phyloP scores from a whole-genome alignment of 1,140 invertebrate species.

The Macrocentrus cingulum region DNA sequence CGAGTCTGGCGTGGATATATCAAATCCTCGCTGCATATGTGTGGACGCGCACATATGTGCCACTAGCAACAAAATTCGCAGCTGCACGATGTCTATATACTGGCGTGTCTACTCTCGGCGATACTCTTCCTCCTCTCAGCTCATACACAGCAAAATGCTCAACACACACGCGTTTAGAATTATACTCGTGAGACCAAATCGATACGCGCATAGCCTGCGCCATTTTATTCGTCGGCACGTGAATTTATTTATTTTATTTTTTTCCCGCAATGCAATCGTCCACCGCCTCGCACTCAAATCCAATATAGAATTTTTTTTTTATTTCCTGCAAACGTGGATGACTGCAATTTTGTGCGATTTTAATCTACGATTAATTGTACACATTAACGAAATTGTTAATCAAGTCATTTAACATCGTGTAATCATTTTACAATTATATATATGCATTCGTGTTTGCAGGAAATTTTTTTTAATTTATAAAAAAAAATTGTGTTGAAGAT shows the following conservation, averaged over 20 bases:
- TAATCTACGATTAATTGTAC: too few relatives aligned
- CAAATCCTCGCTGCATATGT: constrained; percentile 13
- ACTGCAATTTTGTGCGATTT: too few relatives aligned
- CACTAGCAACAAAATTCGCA: constrained; percentile 9
- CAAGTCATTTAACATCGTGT: too few relatives aligned
- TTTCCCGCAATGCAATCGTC: too few relatives aligned
- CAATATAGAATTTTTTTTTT: too few relatives aligned
- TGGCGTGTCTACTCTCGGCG: background rate
- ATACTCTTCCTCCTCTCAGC: background rate
- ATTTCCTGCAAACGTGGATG: too few relatives aligned
- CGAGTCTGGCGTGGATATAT: constrained; percentile 26
- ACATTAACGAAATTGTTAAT: too few relatives aligned
- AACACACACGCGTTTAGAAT: constrained; percentile 14
- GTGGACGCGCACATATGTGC: constrained; percentile 31
- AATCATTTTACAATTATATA: too few relatives aligned
- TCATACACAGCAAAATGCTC: background rate
- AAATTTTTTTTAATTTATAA: too few relatives aligned
- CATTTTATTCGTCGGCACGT: background rate
- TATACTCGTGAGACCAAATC: constrained; percentile 40
- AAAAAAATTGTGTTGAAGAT: too few relatives aligned
- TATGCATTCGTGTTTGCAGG: too few relatives aligned
- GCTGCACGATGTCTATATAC: constrained; percentile 5
- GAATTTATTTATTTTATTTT: constrained; percentile 2
- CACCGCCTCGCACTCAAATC: too few relatives aligned
- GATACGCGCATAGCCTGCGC: constrained; percentile 34